These are phyloP conservation scores for Cartodere bifasciata DNA, from an alignment of 2,888 invertebrate genomes.

Conservation along the genomic window DNA sequence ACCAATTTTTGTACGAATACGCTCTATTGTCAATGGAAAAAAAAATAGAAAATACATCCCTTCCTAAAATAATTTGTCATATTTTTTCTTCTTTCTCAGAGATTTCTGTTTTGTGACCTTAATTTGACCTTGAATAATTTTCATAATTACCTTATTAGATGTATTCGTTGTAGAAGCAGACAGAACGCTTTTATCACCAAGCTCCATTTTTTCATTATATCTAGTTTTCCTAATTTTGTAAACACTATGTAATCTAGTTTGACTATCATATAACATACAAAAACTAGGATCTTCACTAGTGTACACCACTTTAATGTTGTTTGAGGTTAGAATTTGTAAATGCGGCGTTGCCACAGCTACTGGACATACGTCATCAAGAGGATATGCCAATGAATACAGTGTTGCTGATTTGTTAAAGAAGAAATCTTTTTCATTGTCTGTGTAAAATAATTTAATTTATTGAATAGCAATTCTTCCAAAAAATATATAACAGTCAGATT, in stretches of 20 bases:
- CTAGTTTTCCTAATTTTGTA: slow-evolving; percentile 68
- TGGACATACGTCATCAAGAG: slow-evolving; percentile 82
- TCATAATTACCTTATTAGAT: slow-evolving; percentile 23
- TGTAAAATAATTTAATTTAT: too few species aligned
- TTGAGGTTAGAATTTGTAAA: slow-evolving; percentile 50
- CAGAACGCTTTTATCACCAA: slow-evolving; percentile 21
- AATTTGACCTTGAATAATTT: slow-evolving; percentile 2
- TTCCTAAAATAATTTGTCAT: too few species aligned
- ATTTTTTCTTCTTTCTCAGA: neutral
- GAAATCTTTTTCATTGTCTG: slow-evolving; percentile 13
- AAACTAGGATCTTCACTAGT: slow-evolving; percentile 67
- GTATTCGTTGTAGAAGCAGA: slow-evolving; percentile 19
- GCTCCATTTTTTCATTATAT: slow-evolving; percentile 46
- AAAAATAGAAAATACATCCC: too few species aligned
- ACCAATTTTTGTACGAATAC: too few species aligned
- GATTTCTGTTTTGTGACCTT: slow-evolving; percentile 8
- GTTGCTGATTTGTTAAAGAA: slow-evolving; percentile 49
- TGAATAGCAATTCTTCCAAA: too few species aligned
- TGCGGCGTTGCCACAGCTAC: slow-evolving; percentile 54
- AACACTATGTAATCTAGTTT: slow-evolving; percentile 65
- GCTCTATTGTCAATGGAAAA: too few species aligned
- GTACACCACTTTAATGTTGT: slow-evolving; percentile 54
- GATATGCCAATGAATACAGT: slow-evolving; percentile 78
- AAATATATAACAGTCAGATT: too few species aligned
- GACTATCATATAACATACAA: slow-evolving; percentile 67